phyloP scores from a whole-genome alignment of 2,888 invertebrate species.

The Lobophora halterata region DNA sequence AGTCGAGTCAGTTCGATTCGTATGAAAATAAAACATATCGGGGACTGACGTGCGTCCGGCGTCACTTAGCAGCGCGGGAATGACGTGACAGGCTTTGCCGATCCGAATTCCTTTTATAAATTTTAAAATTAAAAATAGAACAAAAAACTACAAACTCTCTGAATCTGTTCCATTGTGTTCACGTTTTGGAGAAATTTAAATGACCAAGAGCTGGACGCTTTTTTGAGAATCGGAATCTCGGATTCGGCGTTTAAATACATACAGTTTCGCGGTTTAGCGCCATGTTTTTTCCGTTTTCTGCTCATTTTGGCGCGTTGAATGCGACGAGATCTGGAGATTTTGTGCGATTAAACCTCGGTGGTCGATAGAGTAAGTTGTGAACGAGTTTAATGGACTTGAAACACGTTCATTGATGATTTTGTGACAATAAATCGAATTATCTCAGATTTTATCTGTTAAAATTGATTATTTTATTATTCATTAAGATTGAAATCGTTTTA shows the following conservation, averaged over 20 bases:
- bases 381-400: conserved; percentile 58
- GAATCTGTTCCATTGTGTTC: conserved; percentile 80
- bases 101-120: conserved; percentile 74
- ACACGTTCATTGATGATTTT: conserved; percentile 45
- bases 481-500: too few species aligned
- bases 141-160: conserved; percentile 57
- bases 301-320: conserved; percentile 69
- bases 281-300: conserved; percentile 80
- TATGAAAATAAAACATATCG: conserved; percentile 77
- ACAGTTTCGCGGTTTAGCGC: conserved; percentile 79
- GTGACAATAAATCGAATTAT: conserved; percentile 23
- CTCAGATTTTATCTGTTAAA: conserved; percentile 1
- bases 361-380: conserved; percentile 75
- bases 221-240: conserved; percentile 70
- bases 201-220: conserved; percentile 68
- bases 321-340: conserved; percentile 69
- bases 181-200: conserved; percentile 79
- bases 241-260: conserved; percentile 80
- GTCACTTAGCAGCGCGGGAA: conserved; percentile 80
- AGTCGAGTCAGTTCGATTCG: conserved; percentile 67
- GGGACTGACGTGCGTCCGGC: conserved; percentile 79
- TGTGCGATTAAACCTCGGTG: conserved; percentile 70
- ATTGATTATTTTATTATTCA: too few species aligned
- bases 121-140: conserved; percentile 71
- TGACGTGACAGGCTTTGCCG: conserved; percentile 80